phyloP scores from a whole-genome alignment of 2,113 vertebrate genomes.

The Bambusicola thoracicus region DNA sequence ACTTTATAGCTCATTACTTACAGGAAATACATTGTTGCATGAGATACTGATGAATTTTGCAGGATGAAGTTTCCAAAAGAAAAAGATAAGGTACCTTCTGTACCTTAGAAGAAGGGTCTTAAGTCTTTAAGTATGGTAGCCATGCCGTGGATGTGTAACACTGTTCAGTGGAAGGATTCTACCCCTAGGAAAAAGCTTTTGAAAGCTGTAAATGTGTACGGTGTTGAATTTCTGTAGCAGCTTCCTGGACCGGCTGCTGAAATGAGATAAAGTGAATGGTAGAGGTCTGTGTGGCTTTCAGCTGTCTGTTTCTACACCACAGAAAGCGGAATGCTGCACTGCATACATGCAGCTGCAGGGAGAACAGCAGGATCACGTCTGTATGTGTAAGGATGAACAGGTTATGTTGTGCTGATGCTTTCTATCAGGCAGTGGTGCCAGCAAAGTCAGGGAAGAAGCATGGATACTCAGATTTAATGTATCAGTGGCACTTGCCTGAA shows the following conservation, averaged over 20 bases:
- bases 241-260: background rate
- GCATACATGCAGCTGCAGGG: background rate
- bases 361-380: background rate
- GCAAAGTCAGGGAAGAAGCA: background rate
- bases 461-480: background rate
- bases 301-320: background rate
- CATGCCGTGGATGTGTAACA: background rate
- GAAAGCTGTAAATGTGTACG: background rate
- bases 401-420: background rate
- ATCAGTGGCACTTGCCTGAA: background rate
- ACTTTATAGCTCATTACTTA: constrained; percentile 47
- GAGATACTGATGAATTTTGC: constrained; percentile 32
- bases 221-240: background rate
- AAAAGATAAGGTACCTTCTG: background rate
- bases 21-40: constrained; percentile 58
- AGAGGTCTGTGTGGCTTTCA: background rate
- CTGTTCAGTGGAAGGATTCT: background rate
- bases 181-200: background rate
- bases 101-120: background rate
- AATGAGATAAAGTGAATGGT: constrained; percentile 3
- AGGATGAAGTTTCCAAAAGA: constrained; percentile 19
- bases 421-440: background rate
- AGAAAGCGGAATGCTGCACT: background rate
- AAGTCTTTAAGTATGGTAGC: background rate
- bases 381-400: background rate